Percentiles rank a stretch among this genome's conserved stretches.
phyloP scores from a whole-genome alignment of 2,113 vertebrate species.

The Siphamia tubifer region DNA sequence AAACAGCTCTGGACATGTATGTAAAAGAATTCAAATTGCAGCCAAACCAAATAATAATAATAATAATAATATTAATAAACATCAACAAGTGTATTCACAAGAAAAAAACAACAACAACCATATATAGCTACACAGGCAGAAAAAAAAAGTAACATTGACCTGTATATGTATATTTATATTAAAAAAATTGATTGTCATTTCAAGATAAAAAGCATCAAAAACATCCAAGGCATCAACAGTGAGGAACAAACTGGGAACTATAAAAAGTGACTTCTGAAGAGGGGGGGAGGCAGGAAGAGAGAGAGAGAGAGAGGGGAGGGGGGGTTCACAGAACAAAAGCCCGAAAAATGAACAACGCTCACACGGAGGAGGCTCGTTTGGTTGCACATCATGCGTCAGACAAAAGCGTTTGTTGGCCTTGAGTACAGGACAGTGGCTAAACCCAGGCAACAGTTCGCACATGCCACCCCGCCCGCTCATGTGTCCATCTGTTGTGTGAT shows the following conservation, averaged over 20 bases:
- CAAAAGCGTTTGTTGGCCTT: conserved; percentile 71
- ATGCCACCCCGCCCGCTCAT: conserved; percentile 1
- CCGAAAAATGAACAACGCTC: conserved; percentile 46
- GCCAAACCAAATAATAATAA: conserved; percentile 55
- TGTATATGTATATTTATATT: conserved; percentile 42
- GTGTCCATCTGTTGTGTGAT: background rate
- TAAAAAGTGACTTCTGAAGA: conserved; percentile 34
- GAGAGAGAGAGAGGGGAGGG: too few relatives aligned
- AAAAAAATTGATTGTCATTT: conserved; percentile 81
- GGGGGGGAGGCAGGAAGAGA: too few relatives aligned
- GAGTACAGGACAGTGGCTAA: conserved; percentile 24
- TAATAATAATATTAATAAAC: conserved; percentile 52
- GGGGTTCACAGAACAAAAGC: conserved; percentile 54
- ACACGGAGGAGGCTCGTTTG: conserved; percentile 7
- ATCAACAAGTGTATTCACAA: conserved; percentile 70
- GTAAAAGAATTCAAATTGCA: conserved; percentile 58
- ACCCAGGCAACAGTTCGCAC: conserved; percentile 15
- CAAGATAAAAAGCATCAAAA: conserved; percentile 74
- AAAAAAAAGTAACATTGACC: conserved; percentile 56
- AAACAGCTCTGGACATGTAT: conserved; percentile 31
- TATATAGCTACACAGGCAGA: conserved; percentile 65
- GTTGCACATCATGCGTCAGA: conserved; percentile 55
- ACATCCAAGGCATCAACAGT: conserved; percentile 79
- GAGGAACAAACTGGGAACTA: conserved; percentile 37
- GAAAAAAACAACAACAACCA: conserved; percentile 61